Evolutionary conservation across 2,888 invertebrate genomes (phyloP).

Genomic region (Camponotus fellah): DNA sequence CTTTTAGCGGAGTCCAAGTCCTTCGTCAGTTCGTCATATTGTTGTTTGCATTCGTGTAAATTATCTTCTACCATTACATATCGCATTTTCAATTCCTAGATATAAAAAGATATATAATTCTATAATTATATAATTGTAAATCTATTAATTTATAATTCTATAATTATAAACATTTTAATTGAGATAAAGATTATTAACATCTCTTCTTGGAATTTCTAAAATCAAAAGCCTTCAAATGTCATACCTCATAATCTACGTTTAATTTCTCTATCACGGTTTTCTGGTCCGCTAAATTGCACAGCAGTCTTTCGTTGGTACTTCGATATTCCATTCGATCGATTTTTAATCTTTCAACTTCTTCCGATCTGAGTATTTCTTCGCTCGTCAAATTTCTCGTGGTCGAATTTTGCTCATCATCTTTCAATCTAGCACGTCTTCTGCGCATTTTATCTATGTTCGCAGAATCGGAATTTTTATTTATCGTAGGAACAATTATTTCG

Average conservation of each 20-base stretch:
- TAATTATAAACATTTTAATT: slow-evolving; percentile 9
- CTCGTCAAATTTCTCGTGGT: background rate
- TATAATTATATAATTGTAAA: background rate
- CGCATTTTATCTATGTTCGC: background rate
- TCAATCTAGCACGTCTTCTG: slow-evolving; percentile 30
- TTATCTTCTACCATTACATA: slow-evolving; percentile 70
- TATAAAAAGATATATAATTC: slow-evolving; percentile 31
- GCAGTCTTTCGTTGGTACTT: slow-evolving; percentile 74
- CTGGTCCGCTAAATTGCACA: slow-evolving; percentile 75
- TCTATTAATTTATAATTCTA: too few species aligned
- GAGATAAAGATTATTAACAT: background rate
- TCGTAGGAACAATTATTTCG: slow-evolving; percentile 22
- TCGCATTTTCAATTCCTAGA: slow-evolving; percentile 66
- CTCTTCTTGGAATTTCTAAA: background rate
- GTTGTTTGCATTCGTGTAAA: slow-evolving; percentile 68
- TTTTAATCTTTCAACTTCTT: slow-evolving; percentile 76
- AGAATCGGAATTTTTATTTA: slow-evolving; percentile 28
- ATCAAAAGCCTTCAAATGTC: background rate
- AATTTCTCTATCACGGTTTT: slow-evolving; percentile 74
- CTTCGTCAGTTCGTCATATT: slow-evolving; percentile 68
- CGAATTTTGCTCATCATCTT: slow-evolving; percentile 19
- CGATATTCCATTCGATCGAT: slow-evolving; percentile 71
- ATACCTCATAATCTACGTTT: slow-evolving; percentile 78
- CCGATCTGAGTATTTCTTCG: slow-evolving; percentile 36
- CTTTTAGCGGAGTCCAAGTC: slow-evolving; percentile 73